Conservation (phyloP, 2,113 vertebrate species). For the Myxocyprinus asiaticus region DNA sequence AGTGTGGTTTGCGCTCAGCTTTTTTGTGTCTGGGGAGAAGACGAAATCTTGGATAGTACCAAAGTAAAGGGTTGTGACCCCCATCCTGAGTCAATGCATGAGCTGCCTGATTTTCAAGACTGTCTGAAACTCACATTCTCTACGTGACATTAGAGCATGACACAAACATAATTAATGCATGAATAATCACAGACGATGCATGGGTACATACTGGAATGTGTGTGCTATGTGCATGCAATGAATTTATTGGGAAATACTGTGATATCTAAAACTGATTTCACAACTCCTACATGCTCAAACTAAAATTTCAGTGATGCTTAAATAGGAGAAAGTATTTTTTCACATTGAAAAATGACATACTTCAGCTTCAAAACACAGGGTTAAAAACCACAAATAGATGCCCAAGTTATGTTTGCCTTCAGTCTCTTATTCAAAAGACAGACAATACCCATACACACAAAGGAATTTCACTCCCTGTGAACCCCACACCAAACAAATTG, state of each 20-base stretch:
- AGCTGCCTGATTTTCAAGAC: slow-evolving; percentile 29
- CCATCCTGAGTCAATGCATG: slow-evolving; percentile 13
- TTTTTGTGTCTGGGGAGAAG: slow-evolving; percentile 7
- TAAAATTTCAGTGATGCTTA: neutral
- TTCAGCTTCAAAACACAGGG: neutral
- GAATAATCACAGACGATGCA: slow-evolving; percentile 17
- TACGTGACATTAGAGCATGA: neutral
- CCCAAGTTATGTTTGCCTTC: slow-evolving; percentile 25
- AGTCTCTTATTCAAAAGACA: slow-evolving; percentile 27
- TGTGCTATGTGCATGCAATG: neutral
- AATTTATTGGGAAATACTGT: slow-evolving; percentile 4
- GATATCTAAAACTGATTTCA: neutral
- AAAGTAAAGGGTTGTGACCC: slow-evolving; percentile 44
- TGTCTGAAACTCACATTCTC: slow-evolving; percentile 6
- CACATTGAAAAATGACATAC: too few relatives aligned
- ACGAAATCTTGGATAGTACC: slow-evolving; percentile 43
- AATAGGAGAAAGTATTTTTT: too few relatives aligned
- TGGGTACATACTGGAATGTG: neutral
- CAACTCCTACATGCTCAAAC: neutral
- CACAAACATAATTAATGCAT: slow-evolving; percentile 14
- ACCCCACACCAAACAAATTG: slow-evolving; percentile 30
- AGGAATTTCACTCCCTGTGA: slow-evolving; percentile 30
- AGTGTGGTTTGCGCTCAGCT: too few relatives aligned
- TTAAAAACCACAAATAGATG: slow-evolving; percentile 17
- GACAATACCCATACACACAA: slow-evolving; percentile 3